A percentile compares a stretch with the other conserved stretches of the same genome.
phyloP scores from a whole-genome alignment of 2,888 invertebrate species.

The Tachystola acroxantha region DNA sequence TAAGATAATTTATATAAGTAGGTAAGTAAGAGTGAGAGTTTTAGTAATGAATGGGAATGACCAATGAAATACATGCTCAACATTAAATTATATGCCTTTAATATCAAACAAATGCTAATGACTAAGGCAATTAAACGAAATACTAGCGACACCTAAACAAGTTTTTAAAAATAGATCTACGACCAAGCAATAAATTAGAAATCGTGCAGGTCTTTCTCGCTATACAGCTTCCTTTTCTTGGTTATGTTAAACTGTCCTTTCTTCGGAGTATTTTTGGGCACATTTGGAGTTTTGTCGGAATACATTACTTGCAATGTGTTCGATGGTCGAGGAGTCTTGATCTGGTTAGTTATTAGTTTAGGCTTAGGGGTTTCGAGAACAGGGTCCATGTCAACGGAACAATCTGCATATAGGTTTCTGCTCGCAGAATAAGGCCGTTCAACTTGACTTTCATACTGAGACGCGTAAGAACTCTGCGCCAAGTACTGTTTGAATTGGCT shows the following conservation, averaged over 20 bases:
- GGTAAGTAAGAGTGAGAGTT: too few species aligned
- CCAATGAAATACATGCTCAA: too few species aligned
- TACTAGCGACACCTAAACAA: background rate
- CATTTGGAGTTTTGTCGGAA: slow-evolving; percentile 34
- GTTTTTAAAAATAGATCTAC: background rate
- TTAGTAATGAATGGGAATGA: too few species aligned
- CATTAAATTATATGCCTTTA: too few species aligned
- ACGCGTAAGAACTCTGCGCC: slow-evolving; percentile 44
- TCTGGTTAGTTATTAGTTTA: slow-evolving; percentile 21
- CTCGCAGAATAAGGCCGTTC: slow-evolving; percentile 59
- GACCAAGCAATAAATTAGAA: slow-evolving; percentile 28
- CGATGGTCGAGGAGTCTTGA: slow-evolving; percentile 31
- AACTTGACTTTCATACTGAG: slow-evolving; percentile 50
- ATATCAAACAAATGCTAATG: background rate
- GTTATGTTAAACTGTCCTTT: slow-evolving; percentile 60
- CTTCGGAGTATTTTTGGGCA: slow-evolving; percentile 35
- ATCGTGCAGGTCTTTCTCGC: slow-evolving; percentile 59
- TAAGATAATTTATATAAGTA: too few species aligned
- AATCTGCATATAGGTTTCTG: slow-evolving; percentile 32
- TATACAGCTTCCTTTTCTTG: slow-evolving; percentile 66
- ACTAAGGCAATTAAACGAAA: background rate
- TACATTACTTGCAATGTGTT: slow-evolving; percentile 57
- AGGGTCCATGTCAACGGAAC: slow-evolving; percentile 28
- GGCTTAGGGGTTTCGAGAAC: slow-evolving; percentile 22
- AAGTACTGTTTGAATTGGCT: slow-evolving; percentile 64